phyloP scores from a whole-genome alignment of 2,113 vertebrate species.

The Ciconia stormi region DNA sequence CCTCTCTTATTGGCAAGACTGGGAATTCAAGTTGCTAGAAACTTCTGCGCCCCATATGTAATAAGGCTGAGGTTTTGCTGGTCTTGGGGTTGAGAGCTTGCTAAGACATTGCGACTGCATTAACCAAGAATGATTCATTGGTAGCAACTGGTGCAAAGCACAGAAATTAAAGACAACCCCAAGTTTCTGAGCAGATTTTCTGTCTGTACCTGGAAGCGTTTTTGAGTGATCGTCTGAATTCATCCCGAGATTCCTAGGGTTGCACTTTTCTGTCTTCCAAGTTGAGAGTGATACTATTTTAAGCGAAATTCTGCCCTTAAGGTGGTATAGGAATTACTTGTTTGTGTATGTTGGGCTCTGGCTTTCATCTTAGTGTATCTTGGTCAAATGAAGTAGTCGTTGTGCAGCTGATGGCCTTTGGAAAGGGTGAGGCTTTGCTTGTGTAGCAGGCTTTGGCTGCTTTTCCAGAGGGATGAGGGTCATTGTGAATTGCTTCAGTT shows the following conservation, averaged over 20 bases:
- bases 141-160: background rate
- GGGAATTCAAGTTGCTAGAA: background rate
- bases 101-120: fast-evolving
- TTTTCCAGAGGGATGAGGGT: background rate
- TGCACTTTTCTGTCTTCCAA: background rate
- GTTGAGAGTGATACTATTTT: background rate
- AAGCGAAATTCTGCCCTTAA: background rate
- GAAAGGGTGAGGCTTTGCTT: background rate
- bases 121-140: background rate
- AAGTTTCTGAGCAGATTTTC: background rate
- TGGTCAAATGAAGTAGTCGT: background rate
- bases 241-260: background rate
- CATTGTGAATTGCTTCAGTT: background rate
- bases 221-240: background rate
- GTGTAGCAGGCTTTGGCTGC: background rate
- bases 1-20: background rate
- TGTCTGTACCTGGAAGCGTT: background rate
- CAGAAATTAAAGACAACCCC: background rate
- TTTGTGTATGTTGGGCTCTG: background rate
- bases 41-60: background rate
- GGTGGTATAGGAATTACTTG: background rate
- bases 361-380: background rate
- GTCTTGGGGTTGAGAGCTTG: background rate
- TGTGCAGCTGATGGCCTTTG: background rate
- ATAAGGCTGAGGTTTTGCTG: background rate